Conservation (phyloP, 2,113 vertebrate species). For the Oreochromis tanganicae region DNA sequence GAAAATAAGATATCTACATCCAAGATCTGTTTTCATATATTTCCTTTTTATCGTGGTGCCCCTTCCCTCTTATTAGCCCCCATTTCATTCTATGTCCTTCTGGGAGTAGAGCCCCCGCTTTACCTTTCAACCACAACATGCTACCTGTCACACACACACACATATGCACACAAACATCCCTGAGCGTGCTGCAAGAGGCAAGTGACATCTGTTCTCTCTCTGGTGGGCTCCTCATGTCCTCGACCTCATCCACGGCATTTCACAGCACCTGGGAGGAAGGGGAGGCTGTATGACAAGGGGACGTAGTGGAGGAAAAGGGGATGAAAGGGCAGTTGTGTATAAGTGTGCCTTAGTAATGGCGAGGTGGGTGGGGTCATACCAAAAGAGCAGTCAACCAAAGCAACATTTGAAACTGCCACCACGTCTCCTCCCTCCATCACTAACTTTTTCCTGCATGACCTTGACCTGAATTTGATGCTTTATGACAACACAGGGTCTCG, state of each 20-base stretch:
- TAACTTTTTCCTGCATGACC: slow-evolving; percentile 47
- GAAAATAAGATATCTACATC: slow-evolving; percentile 5
- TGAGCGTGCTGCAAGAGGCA: slow-evolving; percentile 49
- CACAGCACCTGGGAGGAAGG: slow-evolving; percentile 49
- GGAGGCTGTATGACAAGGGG: slow-evolving; percentile 44
- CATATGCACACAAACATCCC: slow-evolving; percentile 11
- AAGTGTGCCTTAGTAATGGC: background rate
- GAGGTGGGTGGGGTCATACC: background rate
- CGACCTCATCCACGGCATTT: slow-evolving; percentile 57
- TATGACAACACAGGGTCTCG: slow-evolving; percentile 49
- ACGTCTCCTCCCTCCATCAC: slow-evolving; percentile 30
- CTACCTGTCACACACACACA: slow-evolving; percentile 60
- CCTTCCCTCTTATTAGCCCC: background rate
- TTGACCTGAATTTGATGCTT: slow-evolving; percentile 57
- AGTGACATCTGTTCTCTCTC: slow-evolving; percentile 74
- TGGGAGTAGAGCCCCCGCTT: slow-evolving; percentile 19
- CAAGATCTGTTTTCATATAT: slow-evolving; percentile 7
- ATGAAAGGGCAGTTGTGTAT: background rate
- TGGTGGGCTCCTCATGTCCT: slow-evolving; percentile 62
- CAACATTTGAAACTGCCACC: slow-evolving; percentile 55
- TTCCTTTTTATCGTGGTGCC: background rate
- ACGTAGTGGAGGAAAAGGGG: slow-evolving; percentile 23
- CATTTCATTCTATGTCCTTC: slow-evolving; percentile 41
- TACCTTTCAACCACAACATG: slow-evolving; percentile 57
- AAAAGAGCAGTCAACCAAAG: slow-evolving; percentile 44